phyloP scores from a whole-genome alignment of 2,113 vertebrate genomes.

The Boulengeromyrus knoepffleri region DNA sequence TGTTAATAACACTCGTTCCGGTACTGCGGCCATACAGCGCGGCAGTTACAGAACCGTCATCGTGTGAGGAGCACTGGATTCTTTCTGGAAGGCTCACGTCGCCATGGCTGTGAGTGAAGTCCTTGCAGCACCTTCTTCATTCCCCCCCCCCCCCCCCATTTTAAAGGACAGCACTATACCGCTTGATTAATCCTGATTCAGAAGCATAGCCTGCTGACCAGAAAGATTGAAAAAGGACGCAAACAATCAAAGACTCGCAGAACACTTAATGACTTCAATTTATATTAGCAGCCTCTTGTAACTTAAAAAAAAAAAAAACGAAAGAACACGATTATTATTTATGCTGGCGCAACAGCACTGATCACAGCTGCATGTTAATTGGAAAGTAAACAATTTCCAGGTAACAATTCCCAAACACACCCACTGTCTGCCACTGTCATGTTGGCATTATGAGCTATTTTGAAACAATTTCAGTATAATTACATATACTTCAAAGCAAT shows the following conservation, averaged over 20 bases:
- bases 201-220: background rate
- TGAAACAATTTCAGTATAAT: constrained; percentile 16
- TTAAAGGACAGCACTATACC: background rate
- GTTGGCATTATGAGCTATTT: background rate
- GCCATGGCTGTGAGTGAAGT: background rate
- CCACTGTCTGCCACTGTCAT: background rate
- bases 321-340: constrained; percentile 2
- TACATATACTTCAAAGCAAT: constrained; percentile 21
- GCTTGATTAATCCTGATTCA: background rate
- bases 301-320: background rate
- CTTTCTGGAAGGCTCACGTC: background rate
- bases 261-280: background rate
- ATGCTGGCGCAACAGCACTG: background rate
- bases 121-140: background rate
- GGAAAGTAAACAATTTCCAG: constrained; percentile 10
- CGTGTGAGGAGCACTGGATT: background rate
- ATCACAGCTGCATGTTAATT: constrained; percentile 24
- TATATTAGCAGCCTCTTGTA: background rate
- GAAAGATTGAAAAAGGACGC: background rate
- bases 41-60: background rate
- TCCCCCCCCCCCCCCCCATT: background rate
- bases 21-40: background rate
- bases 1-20: background rate
- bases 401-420: background rate
- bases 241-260: background rate